Percentiles rank a stretch among this genome's conserved stretches.
phyloP scores from a whole-genome alignment of 1,140 invertebrate genomes.

The Meteorus sp. region DNA sequence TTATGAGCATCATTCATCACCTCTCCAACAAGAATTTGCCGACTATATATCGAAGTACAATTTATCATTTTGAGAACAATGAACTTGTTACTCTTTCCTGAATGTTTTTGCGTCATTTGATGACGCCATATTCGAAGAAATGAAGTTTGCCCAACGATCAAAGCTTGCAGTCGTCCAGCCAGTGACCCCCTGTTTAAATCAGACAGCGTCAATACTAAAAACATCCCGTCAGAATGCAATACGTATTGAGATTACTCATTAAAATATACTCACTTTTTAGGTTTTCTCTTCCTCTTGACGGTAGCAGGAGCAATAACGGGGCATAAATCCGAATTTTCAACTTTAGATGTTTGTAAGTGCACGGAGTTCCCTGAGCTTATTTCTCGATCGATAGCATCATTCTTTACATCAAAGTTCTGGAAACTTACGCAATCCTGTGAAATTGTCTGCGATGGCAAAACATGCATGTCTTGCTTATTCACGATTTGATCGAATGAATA shows the following conservation, averaged over 20 bases:
- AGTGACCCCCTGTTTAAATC: slow-evolving; percentile 47
- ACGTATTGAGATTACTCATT: slow-evolving; percentile 25
- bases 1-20: slow-evolving; percentile 40
- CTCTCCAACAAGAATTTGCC: slow-evolving; percentile 41
- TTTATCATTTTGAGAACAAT: slow-evolving; percentile 33
- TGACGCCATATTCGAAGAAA: slow-evolving; percentile 47
- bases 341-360: slow-evolving; percentile 1
- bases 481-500: too few relatives aligned
- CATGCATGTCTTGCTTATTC: background rate
- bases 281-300: slow-evolving; percentile 34
- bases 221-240: too few relatives aligned
- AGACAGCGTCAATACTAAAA: slow-evolving; percentile 20
- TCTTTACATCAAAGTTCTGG: background rate
- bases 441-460: slow-evolving; percentile 31
- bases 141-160: slow-evolving; percentile 41
- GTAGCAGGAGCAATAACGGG: slow-evolving; percentile 12
- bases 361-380: slow-evolving; percentile 26
- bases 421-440: slow-evolving; percentile 32
- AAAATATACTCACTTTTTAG: slow-evolving; percentile 39
- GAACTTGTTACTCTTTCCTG: slow-evolving; percentile 30
- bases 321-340: background rate
- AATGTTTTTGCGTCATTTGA: slow-evolving; percentile 35
- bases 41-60: slow-evolving; percentile 31
- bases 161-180: slow-evolving; percentile 37
- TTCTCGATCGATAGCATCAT: background rate